Evolutionary conservation across 2,113 vertebrate genomes (phyloP).

Genomic region (western clawed frog (Xenopus tropicalis)): DNA sequence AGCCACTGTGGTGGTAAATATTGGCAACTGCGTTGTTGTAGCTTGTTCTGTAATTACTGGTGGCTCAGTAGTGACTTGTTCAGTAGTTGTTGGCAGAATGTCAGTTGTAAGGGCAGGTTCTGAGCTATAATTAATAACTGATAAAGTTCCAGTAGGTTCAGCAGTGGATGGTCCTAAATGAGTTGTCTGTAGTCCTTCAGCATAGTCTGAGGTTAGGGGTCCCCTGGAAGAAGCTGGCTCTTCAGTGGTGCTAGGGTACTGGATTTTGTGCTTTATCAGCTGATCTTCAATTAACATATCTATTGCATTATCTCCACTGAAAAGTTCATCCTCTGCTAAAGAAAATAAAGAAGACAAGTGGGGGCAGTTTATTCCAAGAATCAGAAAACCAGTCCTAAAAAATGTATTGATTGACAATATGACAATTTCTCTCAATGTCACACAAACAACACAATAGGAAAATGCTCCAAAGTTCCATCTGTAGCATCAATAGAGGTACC

Average conservation of each 20-base stretch:
- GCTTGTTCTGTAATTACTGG: background rate
- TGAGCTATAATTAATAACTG: background rate
- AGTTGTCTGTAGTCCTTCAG: background rate
- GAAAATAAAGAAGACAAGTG: slow-evolving; percentile 14
- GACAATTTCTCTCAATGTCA: too few species aligned
- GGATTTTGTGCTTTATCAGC: slow-evolving; percentile 73
- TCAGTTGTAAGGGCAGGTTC: background rate
- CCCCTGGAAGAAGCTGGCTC: slow-evolving; percentile 48
- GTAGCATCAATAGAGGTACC: too few species aligned
- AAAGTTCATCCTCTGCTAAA: slow-evolving; percentile 76
- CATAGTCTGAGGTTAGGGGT: slow-evolving; percentile 20
- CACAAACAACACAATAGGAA: too few species aligned
- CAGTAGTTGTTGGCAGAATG: background rate
- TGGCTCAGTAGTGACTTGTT: accelerated
- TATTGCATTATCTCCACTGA: slow-evolving; percentile 78
- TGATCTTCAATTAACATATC: slow-evolving; percentile 85
- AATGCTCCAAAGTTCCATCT: too few species aligned
- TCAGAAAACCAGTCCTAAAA: too few species aligned
- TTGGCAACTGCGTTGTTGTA: slow-evolving; percentile 29
- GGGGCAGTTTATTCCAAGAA: too few species aligned
- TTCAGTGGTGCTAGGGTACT: slow-evolving; percentile 41
- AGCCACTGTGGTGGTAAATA: background rate
- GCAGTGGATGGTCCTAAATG: background rate
- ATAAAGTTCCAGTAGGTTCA: background rate
- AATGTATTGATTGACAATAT: too few species aligned